Conservation (phyloP, 2,888 invertebrate species). For the Aradus depressus region DNA sequence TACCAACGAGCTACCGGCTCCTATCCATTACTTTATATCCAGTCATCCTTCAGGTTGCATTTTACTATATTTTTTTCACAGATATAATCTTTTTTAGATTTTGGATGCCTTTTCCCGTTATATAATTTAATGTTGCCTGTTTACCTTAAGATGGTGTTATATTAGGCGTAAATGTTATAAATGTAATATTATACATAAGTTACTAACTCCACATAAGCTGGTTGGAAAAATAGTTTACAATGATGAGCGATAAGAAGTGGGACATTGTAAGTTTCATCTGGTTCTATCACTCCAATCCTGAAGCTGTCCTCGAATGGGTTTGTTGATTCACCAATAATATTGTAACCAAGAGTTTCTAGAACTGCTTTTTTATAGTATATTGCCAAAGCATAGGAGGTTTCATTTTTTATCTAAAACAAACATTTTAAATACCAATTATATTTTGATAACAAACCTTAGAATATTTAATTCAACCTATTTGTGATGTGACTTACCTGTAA, state of each 20-base stretch:
- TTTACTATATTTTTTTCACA: too few species aligned
- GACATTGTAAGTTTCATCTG: conserved; percentile 61
- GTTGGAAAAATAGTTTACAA: conserved; percentile 61
- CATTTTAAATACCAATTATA: conserved; percentile 1
- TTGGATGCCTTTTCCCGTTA: too few species aligned
- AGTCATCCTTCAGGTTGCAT: too few species aligned
- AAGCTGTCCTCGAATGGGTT: conserved; percentile 68
- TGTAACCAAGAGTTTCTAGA: conserved; percentile 51
- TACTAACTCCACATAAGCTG: conserved; percentile 44
- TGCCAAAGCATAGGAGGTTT: conserved; percentile 63
- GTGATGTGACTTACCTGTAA: conserved; percentile 46
- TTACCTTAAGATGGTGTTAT: too few species aligned
- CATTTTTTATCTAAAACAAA: conserved; percentile 53
- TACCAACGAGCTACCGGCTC: too few species aligned
- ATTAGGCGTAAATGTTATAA: too few species aligned
- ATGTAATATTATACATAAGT: too few species aligned
- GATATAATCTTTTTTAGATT: too few species aligned
- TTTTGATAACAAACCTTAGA: not conserved
- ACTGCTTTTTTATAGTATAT: conserved; percentile 62
- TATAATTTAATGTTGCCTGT: too few species aligned
- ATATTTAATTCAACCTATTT: not conserved
- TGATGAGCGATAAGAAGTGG: conserved; percentile 72
- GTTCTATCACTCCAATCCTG: conserved; percentile 58
- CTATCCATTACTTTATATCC: too few species aligned
- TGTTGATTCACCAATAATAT: conserved; percentile 51